Conservation (phyloP, 2,113 vertebrate genomes). For the Rhinoderma darwinii region DNA sequence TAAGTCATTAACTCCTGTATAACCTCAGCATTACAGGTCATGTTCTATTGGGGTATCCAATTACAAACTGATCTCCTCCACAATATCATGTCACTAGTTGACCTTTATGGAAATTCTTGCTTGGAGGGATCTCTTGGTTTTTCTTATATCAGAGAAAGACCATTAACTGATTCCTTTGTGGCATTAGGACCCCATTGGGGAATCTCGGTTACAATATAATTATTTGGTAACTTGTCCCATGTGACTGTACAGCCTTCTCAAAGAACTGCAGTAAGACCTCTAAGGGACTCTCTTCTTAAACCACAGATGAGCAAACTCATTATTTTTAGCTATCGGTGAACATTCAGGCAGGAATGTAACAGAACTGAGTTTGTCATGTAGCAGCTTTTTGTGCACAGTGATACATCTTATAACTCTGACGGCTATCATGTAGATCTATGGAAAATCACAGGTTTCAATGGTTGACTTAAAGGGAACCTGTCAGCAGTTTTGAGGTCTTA, state of each 20-base stretch:
- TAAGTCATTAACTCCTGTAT: not conserved
- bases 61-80: not conserved
- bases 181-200: not conserved
- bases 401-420: not conserved
- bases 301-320: not conserved
- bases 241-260: not conserved
- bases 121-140: constrained; percentile 19
- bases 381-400: not conserved
- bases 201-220: constrained; percentile 10
- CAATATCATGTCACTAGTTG: not conserved
- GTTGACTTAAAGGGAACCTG: no score
- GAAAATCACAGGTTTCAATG: not conserved
- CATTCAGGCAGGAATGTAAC: not conserved
- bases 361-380: not conserved
- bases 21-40: not conserved
- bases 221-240: not conserved
- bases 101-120: not conserved
- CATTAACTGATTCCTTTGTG: constrained; percentile 18
- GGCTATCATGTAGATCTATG: not conserved
- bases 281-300: not conserved
- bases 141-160: not conserved
- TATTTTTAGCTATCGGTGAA: not conserved
- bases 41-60: not conserved
- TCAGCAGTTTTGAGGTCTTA: no score
- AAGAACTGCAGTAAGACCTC: not conserved